phyloP scores from a whole-genome alignment of 2,888 invertebrate species.

The Antheraea yamamai region DNA sequence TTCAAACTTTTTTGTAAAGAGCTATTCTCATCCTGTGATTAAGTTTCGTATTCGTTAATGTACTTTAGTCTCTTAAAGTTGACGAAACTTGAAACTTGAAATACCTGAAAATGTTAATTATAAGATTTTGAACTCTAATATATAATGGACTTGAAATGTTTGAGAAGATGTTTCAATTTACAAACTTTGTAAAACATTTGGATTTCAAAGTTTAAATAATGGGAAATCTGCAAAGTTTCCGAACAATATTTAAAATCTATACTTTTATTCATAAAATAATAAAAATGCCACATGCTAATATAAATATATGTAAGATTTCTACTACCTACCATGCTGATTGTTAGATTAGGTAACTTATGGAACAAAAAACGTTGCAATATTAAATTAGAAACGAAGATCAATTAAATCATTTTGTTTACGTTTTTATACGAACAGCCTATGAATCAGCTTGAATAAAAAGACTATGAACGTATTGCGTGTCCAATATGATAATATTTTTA shows the following conservation, averaged over 20 bases:
- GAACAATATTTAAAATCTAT: not conserved
- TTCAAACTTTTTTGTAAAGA: not conserved
- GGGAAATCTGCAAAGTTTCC: not conserved
- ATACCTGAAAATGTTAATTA: not conserved
- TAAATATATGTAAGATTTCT: too few species aligned
- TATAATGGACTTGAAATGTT: not conserved
- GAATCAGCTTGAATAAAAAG: too few species aligned
- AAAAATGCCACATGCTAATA: too few species aligned
- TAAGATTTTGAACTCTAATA: not conserved
- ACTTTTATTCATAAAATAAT: not conserved
- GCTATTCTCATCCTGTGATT: not conserved
- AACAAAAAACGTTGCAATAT: too few species aligned
- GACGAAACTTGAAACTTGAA: not conserved
- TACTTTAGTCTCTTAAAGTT: not conserved
- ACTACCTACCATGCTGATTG: too few species aligned
- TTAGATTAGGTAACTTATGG: too few species aligned
- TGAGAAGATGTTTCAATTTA: not conserved
- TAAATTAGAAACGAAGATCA: too few species aligned
- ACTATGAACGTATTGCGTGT: too few species aligned
- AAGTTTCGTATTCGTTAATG: not conserved
- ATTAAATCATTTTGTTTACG: too few species aligned
- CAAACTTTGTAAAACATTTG: not conserved
- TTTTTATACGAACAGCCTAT: too few species aligned
- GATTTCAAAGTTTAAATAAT: conserved; percentile 1
- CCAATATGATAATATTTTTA: too few species aligned